Evolutionary conservation across 1,140 invertebrate genomes (phyloP).

Genomic region (Fopius arisanus): DNA sequence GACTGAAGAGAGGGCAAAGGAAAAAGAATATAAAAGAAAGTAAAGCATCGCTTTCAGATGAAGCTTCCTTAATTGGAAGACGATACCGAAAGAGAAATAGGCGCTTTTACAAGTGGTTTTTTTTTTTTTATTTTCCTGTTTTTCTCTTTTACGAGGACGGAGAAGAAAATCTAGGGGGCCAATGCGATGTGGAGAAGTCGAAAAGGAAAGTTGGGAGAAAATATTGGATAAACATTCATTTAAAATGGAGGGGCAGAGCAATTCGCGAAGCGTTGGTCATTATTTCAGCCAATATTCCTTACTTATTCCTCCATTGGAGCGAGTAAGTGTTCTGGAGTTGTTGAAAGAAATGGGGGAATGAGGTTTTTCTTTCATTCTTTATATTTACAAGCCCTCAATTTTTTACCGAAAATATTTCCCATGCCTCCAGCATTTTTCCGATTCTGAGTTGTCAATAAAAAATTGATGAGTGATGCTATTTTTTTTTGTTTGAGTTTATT

Average conservation of each 20-base stretch:
- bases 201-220: background rate
- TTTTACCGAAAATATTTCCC: no score
- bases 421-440: no score
- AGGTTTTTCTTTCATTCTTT: background rate
- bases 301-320: slow-evolving; percentile 1
- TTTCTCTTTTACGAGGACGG: background rate
- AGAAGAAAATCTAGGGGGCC: background rate
- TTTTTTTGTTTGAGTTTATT: no score
- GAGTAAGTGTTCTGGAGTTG: background rate
- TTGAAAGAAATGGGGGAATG: background rate
- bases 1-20: background rate
- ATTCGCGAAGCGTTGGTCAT: background rate
- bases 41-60: slow-evolving; percentile 13
- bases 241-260: background rate
- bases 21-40: slow-evolving; percentile 1
- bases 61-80: slow-evolving; percentile 13
- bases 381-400: background rate
- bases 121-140: background rate
- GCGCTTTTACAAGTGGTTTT: background rate
- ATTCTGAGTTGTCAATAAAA: no score
- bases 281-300: background rate
- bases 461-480: no score
- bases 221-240: background rate
- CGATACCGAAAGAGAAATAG: background rate
- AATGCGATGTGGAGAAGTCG: background rate